phyloP scores from a whole-genome alignment of 2,797 vertebrate species.

The Rhodeus uyekii region DNA sequence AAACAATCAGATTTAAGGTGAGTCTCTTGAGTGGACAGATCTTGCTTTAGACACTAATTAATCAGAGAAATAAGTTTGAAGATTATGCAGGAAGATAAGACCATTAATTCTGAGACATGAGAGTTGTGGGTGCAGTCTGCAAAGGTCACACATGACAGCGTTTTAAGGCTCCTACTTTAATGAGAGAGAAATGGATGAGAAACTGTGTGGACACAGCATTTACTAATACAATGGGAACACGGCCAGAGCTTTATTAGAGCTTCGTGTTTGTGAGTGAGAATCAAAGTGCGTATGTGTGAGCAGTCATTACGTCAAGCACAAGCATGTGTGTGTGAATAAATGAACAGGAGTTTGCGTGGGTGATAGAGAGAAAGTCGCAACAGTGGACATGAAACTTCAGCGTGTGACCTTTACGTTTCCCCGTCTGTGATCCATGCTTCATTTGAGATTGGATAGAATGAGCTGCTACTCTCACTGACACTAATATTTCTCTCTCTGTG shows the following conservation, averaged over 20 bases:
- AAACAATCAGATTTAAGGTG: slow-evolving; percentile 51
- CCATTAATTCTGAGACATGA: slow-evolving; percentile 49
- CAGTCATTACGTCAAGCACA: slow-evolving; percentile 5
- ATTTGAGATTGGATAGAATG: slow-evolving; percentile 23
- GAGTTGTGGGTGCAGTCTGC: slow-evolving; percentile 56
- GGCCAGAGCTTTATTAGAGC: slow-evolving; percentile 42
- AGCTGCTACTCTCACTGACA: slow-evolving; percentile 40
- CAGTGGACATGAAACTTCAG: slow-evolving; percentile 44
- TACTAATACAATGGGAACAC: slow-evolving; percentile 51
- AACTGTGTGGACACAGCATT: slow-evolving; percentile 44
- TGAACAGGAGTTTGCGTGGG: slow-evolving; percentile 38
- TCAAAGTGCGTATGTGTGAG: not conserved
- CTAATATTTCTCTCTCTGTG: slow-evolving; percentile 25
- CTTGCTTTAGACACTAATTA: slow-evolving; percentile 59
- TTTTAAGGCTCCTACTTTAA: slow-evolving; percentile 65
- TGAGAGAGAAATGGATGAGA: slow-evolving; percentile 61
- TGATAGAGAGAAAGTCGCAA: slow-evolving; percentile 7
- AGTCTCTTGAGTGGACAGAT: slow-evolving; percentile 39
- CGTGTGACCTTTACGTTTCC: slow-evolving; percentile 56
- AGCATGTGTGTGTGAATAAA: slow-evolving; percentile 7
- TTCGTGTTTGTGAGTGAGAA: slow-evolving; percentile 11
- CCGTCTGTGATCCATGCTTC: slow-evolving; percentile 44
- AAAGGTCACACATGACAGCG: slow-evolving; percentile 74
- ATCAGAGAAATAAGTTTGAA: slow-evolving; percentile 52
- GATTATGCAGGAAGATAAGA: slow-evolving; percentile 53